phyloP scores from a whole-genome alignment of 2,888 invertebrate species.

The Gastracanthus pulcherrimus region DNA sequence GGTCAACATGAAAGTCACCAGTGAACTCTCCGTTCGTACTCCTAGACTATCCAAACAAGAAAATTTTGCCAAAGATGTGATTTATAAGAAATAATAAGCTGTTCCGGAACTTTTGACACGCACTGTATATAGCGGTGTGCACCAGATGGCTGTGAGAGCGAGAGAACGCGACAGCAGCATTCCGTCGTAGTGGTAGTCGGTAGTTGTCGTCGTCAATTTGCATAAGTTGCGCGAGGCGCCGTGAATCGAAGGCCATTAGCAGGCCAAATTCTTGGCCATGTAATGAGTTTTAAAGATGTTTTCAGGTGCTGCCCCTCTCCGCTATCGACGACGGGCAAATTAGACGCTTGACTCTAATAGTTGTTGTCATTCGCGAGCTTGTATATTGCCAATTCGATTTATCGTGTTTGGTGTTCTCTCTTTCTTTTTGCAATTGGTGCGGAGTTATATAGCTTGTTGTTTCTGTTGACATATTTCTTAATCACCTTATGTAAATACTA shows the following conservation, averaged over 20 bases:
- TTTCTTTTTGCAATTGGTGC: too few species aligned
- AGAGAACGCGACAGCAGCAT: constrained; percentile 30
- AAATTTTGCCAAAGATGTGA: too few species aligned
- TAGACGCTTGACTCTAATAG: background rate
- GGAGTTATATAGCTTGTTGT: background rate
- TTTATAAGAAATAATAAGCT: too few species aligned
- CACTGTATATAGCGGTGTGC: background rate
- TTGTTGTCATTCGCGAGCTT: background rate
- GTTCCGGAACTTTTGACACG: too few species aligned
- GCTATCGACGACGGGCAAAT: background rate
- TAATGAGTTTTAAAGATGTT: constrained; percentile 53
- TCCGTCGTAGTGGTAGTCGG: constrained; percentile 8
- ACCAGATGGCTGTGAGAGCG: background rate
- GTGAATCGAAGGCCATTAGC: constrained; percentile 48
- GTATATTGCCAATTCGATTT: background rate
- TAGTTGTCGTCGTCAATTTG: constrained; percentile 43
- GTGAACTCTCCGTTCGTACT: too few species aligned
- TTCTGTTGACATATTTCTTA: background rate
- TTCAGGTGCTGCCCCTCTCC: background rate
- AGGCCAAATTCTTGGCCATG: constrained; percentile 15
- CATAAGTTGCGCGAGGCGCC: constrained; percentile 38
- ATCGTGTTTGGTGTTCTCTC: background rate
- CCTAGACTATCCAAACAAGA: too few species aligned
- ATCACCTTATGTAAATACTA: background rate
- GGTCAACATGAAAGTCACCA: too few species aligned